These are phyloP conservation scores for Mionectes macconnelli DNA, from an alignment of 2,113 vertebrate species.

Conservation along the genomic window DNA sequence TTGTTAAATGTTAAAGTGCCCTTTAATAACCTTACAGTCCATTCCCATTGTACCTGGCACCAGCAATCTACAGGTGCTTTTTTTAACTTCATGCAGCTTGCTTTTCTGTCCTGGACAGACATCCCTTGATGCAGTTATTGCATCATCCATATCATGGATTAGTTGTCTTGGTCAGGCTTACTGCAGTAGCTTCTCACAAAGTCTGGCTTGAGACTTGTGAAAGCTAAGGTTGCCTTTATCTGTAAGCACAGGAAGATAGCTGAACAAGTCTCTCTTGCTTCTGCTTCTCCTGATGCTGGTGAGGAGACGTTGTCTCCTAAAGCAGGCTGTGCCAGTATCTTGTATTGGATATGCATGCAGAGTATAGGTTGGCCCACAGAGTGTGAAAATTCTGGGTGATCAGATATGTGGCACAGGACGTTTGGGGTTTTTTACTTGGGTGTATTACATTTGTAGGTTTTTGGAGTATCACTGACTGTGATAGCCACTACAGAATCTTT, in stretches of 20 bases:
- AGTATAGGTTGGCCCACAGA: neutral
- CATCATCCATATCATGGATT: neutral
- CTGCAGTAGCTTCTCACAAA: neutral
- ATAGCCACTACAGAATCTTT: neutral
- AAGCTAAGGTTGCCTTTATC: neutral
- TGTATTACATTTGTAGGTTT: neutral
- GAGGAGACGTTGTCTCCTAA: neutral
- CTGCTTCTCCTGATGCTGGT: neutral
- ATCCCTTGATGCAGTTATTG: neutral
- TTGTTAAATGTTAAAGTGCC: constrained; percentile 27
- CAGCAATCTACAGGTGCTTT: neutral
- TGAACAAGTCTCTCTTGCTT: neutral
- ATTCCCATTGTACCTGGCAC: neutral
- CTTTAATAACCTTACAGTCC: neutral
- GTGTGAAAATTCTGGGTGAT: neutral
- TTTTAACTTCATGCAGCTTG: neutral
- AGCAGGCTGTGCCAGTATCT: neutral
- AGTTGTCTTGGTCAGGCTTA: neutral
- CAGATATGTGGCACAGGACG: neutral
- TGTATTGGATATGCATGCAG: neutral
- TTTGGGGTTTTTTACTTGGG: neutral
- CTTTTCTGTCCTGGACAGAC: neutral
- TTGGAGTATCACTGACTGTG: neutral
- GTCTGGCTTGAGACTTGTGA: neutral
- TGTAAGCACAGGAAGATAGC: neutral